A percentile compares a stretch with the other conserved stretches of the same genome.
Conservation (phyloP, 1,140 invertebrate genomes). For the Anoplolepis gracilipes region DNA sequence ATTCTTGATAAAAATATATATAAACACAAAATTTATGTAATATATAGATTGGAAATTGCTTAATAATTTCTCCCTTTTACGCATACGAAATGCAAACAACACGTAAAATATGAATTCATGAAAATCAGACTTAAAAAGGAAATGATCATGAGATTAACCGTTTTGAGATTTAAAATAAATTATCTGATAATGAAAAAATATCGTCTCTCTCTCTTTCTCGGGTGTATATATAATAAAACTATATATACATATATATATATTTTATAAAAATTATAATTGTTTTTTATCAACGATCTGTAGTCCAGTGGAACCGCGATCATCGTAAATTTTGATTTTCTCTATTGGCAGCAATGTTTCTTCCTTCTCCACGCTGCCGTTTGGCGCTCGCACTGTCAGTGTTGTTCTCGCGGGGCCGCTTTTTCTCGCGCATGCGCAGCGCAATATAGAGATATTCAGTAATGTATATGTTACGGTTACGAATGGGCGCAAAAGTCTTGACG, state of each 20-base stretch:
- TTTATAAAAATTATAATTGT: background rate
- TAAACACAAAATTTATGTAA: no score
- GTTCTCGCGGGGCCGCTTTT: no score
- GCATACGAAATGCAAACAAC: background rate
- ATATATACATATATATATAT: background rate
- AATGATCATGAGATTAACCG: background rate
- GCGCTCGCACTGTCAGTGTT: conserved; percentile 32
- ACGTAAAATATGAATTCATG: background rate
- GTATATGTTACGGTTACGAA: no score
- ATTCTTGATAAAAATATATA: no score
- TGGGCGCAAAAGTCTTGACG: no score
- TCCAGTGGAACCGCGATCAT: background rate
- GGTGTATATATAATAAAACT: background rate
- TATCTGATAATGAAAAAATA: background rate
- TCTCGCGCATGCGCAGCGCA: no score
- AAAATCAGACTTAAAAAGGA: background rate
- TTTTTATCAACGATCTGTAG: background rate
- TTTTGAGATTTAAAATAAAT: background rate
- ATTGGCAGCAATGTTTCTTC: conserved; percentile 10
- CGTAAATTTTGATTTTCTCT: background rate
- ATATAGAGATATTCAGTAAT: no score
- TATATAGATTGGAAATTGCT: no score
- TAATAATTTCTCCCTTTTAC: background rate
- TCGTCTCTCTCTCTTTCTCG: no score
- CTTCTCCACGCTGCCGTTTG: background rate